Evolutionary conservation across 35 echinoderm and acorn worm genomes (phyloP).

Genomic region (Heliocidaris tuberculata): DNA sequence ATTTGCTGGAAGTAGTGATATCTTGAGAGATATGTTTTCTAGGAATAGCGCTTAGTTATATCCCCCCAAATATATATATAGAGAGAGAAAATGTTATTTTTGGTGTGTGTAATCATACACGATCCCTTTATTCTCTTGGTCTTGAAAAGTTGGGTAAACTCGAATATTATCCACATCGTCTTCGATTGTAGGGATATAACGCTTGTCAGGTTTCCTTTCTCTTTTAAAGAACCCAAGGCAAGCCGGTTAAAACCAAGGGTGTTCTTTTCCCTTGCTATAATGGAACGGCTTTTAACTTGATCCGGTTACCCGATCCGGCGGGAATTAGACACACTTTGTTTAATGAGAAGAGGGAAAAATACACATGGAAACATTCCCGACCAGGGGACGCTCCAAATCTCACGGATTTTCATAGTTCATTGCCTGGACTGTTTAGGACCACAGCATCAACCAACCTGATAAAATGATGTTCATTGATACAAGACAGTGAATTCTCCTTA

Average conservation of each 20-base stretch:
- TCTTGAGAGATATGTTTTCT: too few species aligned
- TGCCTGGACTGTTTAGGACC: too few species aligned
- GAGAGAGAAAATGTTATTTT: too few species aligned
- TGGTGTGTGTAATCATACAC: too few species aligned
- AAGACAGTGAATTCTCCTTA: too few species aligned
- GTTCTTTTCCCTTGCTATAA: neutral
- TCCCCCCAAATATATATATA: too few species aligned
- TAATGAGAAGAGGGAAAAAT: neutral
- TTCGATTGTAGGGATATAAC: neutral
- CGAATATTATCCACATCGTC: neutral
- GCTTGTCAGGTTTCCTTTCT: neutral
- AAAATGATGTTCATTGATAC: too few species aligned
- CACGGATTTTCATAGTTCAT: too few species aligned
- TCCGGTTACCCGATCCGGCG: constrained; percentile 8
- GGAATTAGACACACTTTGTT: constrained; percentile 20
- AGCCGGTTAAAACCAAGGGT: neutral
- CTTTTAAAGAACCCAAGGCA: neutral
- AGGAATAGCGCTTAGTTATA: too few species aligned
- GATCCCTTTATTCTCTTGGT: neutral
- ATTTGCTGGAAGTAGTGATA: too few species aligned
- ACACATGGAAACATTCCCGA: neutral
- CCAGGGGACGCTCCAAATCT: neutral
- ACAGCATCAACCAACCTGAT: too few species aligned
- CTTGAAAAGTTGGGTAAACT: neutral
- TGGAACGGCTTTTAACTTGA: neutral